Percentiles rank a stretch among this genome's conserved stretches.
phyloP scores from a whole-genome alignment of 2,888 invertebrate genomes.

The Desoria tigrina region DNA sequence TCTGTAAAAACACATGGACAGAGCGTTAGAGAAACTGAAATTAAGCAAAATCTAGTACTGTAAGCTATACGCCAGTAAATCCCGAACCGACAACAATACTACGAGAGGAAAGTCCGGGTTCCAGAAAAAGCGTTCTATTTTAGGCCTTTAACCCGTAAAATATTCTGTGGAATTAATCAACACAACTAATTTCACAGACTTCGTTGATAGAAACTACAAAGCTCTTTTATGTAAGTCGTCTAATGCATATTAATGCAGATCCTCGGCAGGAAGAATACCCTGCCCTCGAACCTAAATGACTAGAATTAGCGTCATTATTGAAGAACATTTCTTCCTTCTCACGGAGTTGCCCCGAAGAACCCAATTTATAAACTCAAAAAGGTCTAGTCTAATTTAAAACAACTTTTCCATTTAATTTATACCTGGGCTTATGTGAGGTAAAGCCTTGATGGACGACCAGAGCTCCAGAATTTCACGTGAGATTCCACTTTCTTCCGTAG shows the following conservation, averaged over 20 bases:
- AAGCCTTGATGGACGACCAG: conserved; percentile 39
- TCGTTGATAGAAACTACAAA: conserved; percentile 3
- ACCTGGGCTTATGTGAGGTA: conserved; percentile 6
- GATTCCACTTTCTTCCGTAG: not conserved
- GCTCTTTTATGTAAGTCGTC: conserved; percentile 6
- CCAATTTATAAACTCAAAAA: no score
- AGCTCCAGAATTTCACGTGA: conserved; percentile 37
- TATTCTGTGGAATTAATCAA: conserved; percentile 12
- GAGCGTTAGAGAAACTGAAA: not conserved
- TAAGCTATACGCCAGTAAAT: no score
- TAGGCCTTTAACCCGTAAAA: not conserved
- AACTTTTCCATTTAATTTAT: no score
- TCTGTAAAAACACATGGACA: conserved; percentile 35
- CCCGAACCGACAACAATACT: no score
- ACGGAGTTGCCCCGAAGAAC: no score
- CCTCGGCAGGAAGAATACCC: not conserved
- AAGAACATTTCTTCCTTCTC: no score
- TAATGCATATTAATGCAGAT: conserved; percentile 12
- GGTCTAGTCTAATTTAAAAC: no score
- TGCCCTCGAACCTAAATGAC: no score
- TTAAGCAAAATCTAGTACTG: no score
- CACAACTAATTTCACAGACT: conserved; percentile 4
- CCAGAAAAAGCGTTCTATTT: no score
- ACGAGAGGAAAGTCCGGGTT: no score
- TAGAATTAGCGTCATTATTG: no score